A percentile compares a stretch with the other conserved stretches of the same genome.
phyloP scores from a whole-genome alignment of 1,140 invertebrate species.

The Drosophila tsacasi region DNA sequence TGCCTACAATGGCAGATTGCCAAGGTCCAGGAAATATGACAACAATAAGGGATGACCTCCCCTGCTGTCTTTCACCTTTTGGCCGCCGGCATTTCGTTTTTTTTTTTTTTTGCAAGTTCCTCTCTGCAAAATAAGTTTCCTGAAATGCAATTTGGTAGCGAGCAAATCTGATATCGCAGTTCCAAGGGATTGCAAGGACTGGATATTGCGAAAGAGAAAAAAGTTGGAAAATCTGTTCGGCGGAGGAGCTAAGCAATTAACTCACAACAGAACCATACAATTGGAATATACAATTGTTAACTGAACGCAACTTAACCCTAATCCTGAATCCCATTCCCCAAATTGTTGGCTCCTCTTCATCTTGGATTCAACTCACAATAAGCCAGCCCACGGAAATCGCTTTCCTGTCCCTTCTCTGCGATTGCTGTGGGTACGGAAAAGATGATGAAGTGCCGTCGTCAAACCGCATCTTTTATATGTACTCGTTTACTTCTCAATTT shows the following conservation, averaged over 20 bases:
- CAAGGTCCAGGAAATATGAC: constrained; percentile 54
- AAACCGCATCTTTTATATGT: constrained; percentile 59
- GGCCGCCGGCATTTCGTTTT: constrained; percentile 50
- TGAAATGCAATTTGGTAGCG: constrained; percentile 65
- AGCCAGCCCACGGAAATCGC: not conserved
- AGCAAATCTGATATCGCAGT: constrained; percentile 71
- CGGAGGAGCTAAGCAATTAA: constrained; percentile 52
- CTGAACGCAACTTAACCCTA: constrained; percentile 44
- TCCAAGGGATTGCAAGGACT: constrained; percentile 57
- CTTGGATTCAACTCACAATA: constrained; percentile 5
- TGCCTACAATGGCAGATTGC: constrained; percentile 60
- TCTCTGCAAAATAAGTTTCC: constrained; percentile 63
- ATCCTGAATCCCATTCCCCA: not conserved
- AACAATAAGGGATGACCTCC: constrained; percentile 51
- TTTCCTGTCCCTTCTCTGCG: constrained; percentile 1
- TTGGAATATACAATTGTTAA: constrained; percentile 27
- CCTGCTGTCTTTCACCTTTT: constrained; percentile 31
- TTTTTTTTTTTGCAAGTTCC: constrained; percentile 1
- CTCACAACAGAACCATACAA: constrained; percentile 27
- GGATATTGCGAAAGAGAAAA: constrained; percentile 27
- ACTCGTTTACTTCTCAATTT: constrained; percentile 23
- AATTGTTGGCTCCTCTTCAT: constrained; percentile 4
- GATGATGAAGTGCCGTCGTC: constrained; percentile 65
- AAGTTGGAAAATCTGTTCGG: not conserved
- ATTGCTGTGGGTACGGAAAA: constrained; percentile 10